Percentiles rank a stretch among this genome's conserved stretches.
Conservation (phyloP, 2,888 invertebrate species). For the Hartigia nigra region DNA sequence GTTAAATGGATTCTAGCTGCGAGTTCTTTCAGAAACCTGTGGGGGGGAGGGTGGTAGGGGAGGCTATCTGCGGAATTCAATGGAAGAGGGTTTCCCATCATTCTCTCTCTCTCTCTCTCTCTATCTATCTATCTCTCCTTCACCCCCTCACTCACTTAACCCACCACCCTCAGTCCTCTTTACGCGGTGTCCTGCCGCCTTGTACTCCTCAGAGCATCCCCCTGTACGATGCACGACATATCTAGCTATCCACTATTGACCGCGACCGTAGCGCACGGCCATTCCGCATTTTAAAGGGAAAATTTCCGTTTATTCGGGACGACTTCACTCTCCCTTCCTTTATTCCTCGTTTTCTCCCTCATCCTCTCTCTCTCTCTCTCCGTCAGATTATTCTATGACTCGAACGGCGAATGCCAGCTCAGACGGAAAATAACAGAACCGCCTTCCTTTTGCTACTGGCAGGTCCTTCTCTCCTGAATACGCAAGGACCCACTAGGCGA, state of each 20-base stretch:
- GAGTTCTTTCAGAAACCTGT: constrained; percentile 42
- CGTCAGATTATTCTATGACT: constrained; percentile 56
- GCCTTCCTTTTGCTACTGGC: constrained; percentile 57
- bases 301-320: constrained; percentile 60
- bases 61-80: constrained; percentile 54
- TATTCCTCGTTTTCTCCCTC: constrained; percentile 26
- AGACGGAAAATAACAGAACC: constrained; percentile 65
- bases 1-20: constrained; percentile 40
- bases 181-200: neutral
- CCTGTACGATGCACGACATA: neutral
- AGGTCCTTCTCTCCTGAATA: constrained; percentile 48
- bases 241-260: constrained; percentile 44
- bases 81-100: constrained; percentile 48
- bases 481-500: neutral
- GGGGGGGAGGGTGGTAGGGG: too few species aligned
- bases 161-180: neutral
- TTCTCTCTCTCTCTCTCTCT: constrained; percentile 21
- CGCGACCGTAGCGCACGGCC: constrained; percentile 44
- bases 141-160: constrained; percentile 2
- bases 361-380: constrained; percentile 31
- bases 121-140: constrained; percentile 29
- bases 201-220: neutral
- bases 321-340: constrained; percentile 39
- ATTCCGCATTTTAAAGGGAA: constrained; percentile 65
- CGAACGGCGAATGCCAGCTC: constrained; percentile 56